Conservation (phyloP, 2,113 vertebrate genomes). For the Amblyopsis rosae region DNA sequence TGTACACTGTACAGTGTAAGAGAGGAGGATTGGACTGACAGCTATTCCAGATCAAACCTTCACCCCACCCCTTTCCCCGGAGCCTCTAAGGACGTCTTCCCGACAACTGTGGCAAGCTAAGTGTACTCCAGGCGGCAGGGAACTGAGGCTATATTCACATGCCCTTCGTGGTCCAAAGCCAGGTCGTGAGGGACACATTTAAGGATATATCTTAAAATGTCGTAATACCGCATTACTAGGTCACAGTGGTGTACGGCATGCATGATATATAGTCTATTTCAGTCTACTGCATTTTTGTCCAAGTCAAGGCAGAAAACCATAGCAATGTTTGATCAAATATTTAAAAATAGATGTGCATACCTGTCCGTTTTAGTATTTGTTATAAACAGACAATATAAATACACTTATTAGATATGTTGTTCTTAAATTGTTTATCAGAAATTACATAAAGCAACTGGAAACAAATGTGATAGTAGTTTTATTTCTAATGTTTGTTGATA, state of each 20-base stretch:
- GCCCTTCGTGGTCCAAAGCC: conserved; percentile 61
- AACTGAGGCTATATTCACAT: conserved; percentile 63
- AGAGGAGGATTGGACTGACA: conserved; percentile 69
- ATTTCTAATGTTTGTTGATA: conserved; percentile 27
- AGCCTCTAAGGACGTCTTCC: conserved; percentile 65
- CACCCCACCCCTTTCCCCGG: conserved; percentile 58
- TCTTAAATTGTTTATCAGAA: background rate
- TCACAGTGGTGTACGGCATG: conserved; percentile 35
- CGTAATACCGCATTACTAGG: conserved; percentile 52
- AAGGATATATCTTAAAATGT: conserved; percentile 49
- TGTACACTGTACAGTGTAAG: conserved; percentile 36
- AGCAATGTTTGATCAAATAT: conserved; percentile 49
- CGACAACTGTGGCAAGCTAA: conserved; percentile 64
- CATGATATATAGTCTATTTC: conserved; percentile 57
- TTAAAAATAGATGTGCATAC: conserved; percentile 27
- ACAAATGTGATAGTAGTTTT: conserved; percentile 3
- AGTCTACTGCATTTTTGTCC: conserved; percentile 17
- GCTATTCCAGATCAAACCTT: conserved; percentile 74
- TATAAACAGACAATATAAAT: background rate
- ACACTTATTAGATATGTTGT: background rate
- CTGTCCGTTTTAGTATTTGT: too few relatives aligned
- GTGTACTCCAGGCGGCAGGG: conserved; percentile 59
- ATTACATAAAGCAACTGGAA: background rate
- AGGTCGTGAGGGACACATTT: conserved; percentile 16
- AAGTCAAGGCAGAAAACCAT: conserved; percentile 28